These are phyloP conservation scores for Copsychus sechellarum DNA, from an alignment of 2,113 vertebrate species.

Conservation along the genomic window DNA sequence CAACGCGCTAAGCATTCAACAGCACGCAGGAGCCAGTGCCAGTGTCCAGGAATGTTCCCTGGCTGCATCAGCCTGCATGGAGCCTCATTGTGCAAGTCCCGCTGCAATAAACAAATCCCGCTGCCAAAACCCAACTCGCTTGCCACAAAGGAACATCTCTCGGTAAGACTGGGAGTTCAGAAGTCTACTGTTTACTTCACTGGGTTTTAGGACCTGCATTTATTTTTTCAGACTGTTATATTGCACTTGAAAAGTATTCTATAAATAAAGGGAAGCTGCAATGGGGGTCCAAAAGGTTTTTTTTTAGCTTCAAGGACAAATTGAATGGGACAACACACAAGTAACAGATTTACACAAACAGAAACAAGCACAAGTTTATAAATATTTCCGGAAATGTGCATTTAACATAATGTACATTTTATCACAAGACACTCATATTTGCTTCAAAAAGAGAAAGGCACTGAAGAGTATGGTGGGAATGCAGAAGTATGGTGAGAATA, in stretches of 20 bases:
- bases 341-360: neutral
- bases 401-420: neutral
- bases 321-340: neutral
- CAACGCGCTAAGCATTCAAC: neutral
- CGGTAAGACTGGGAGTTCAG: neutral
- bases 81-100: neutral
- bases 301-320: neutral
- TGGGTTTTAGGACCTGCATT: neutral
- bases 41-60: conserved; percentile 35
- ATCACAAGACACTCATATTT: neutral
- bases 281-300: neutral
- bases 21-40: neutral
- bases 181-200: neutral
- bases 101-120: conserved; percentile 15
- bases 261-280: neutral
- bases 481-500: neutral
- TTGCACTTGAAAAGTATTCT: neutral
- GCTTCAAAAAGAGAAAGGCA: neutral
- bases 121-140: neutral
- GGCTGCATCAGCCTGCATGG: conserved; percentile 1
- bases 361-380: neutral
- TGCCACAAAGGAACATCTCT: neutral
- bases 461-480: neutral
- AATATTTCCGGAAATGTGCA: neutral
- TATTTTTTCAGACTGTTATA: neutral